A percentile compares a stretch with the other conserved stretches of the same genome.
phyloP scores from a whole-genome alignment of 2,797 vertebrate species.

The Triplophysa yarkandensis region DNA sequence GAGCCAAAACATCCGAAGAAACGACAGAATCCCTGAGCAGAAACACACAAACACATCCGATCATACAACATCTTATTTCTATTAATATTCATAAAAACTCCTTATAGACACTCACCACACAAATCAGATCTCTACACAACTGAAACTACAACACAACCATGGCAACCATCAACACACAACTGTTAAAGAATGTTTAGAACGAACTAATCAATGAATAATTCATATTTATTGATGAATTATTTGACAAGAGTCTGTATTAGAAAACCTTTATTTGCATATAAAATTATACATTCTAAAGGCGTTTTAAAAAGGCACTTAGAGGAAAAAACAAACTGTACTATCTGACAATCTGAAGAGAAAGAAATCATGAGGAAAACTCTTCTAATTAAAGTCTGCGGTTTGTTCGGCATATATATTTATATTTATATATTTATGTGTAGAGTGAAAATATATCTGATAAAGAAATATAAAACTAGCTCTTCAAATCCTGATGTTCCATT shows the following conservation, averaged over 20 bases:
- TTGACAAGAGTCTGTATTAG: conserved; percentile 35
- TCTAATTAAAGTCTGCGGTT: conserved; percentile 1
- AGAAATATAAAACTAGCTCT: conserved; percentile 16
- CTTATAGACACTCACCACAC: conserved; percentile 7
- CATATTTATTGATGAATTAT: background rate
- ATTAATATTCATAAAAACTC: background rate
- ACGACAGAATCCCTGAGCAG: background rate
- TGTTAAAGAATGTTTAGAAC: no score
- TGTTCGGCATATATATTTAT: background rate
- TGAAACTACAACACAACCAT: conserved; percentile 14
- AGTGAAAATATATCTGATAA: conserved; percentile 23
- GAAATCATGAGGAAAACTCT: background rate
- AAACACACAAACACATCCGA: background rate
- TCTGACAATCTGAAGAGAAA: conserved; percentile 41
- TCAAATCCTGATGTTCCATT: background rate
- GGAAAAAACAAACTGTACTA: conserved; percentile 57
- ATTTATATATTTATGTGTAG: background rate
- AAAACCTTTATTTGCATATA: conserved; percentile 82
- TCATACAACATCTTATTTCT: no score
- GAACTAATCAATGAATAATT: no score
- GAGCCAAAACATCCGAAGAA: background rate
- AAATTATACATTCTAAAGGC: conserved; percentile 61
- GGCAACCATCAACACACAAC: background rate
- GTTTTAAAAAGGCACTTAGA: conserved; percentile 72
- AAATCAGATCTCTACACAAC: conserved; percentile 3